Conservation (phyloP, 2,797 vertebrate genomes). For the Hybognathus amarus region DNA sequence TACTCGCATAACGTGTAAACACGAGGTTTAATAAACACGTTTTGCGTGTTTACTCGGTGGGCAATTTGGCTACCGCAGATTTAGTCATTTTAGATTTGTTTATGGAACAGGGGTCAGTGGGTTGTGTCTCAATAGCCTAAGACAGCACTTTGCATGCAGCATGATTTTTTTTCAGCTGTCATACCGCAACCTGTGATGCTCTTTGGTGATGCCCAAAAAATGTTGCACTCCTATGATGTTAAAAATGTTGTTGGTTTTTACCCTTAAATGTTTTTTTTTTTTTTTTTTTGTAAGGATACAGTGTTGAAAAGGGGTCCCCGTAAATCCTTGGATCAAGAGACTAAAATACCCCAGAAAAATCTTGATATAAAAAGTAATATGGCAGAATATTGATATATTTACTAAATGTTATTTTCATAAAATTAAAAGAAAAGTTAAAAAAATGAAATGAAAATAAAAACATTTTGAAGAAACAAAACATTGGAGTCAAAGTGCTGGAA, state of each 20-base stretch:
- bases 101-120: conserved; percentile 3
- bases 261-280: background rate
- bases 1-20: background rate
- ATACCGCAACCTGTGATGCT: background rate
- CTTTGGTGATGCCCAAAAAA: background rate
- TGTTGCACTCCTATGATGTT: conserved; percentile 1
- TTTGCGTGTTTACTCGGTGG: background rate
- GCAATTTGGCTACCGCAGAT: background rate
- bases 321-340: background rate
- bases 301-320: background rate
- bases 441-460: background rate
- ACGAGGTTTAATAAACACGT: background rate
- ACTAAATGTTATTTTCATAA: background rate
- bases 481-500: background rate
- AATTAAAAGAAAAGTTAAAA: background rate
- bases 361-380: background rate
- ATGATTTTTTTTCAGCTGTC: background rate
- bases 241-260: background rate
- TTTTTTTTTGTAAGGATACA: background rate
- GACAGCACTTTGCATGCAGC: conserved; percentile 2
- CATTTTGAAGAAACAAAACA: background rate
- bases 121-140: conserved; percentile 1
- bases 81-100: background rate
- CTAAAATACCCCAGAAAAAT: background rate
- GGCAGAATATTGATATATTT: background rate